phyloP scores from a whole-genome alignment of 2,888 invertebrate genomes.

The Yponomeuta malinellus region DNA sequence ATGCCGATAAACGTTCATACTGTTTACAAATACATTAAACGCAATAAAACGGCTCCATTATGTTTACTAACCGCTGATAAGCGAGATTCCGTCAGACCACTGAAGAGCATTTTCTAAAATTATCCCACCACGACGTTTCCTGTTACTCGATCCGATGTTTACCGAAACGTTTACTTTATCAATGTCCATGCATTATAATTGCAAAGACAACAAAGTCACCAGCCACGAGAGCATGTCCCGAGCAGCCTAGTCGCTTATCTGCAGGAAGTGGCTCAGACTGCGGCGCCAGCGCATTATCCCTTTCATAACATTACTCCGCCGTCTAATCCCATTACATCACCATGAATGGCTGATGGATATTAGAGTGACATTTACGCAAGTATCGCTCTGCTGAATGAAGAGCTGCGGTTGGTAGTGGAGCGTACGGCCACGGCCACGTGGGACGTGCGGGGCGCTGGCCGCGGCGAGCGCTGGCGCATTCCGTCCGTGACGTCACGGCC shows the following conservation, averaged over 20 bases:
- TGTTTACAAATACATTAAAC: constrained; percentile 29
- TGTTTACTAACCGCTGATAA: constrained; percentile 33
- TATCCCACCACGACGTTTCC: constrained; percentile 41
- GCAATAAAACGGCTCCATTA: constrained; percentile 30
- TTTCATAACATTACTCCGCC: constrained; percentile 50
- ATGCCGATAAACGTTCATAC: constrained; percentile 16
- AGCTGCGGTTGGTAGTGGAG: constrained; percentile 23
- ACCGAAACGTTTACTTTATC: constrained; percentile 17
- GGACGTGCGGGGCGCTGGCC: constrained; percentile 27
- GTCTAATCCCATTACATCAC: constrained; percentile 25
- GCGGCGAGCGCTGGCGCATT: constrained; percentile 63
- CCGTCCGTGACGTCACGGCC: constrained; percentile 74
- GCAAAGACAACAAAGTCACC: not conserved
- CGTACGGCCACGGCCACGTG: constrained; percentile 37
- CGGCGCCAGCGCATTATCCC: constrained; percentile 50
- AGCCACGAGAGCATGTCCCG: not conserved
- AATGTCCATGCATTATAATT: not conserved
- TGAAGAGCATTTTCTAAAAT: constrained; percentile 32
- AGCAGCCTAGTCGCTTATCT: constrained; percentile 47
- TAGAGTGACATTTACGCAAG: constrained; percentile 10
- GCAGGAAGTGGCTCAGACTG: constrained; percentile 55
- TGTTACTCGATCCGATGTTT: constrained; percentile 41
- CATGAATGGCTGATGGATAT: constrained; percentile 11
- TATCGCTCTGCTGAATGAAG: constrained; percentile 46
- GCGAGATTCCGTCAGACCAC: constrained; percentile 32